These are phyloP conservation scores for Mormoops blainvillei DNA, from an alignment of 2,113 vertebrate species.

Conservation along the genomic window DNA sequence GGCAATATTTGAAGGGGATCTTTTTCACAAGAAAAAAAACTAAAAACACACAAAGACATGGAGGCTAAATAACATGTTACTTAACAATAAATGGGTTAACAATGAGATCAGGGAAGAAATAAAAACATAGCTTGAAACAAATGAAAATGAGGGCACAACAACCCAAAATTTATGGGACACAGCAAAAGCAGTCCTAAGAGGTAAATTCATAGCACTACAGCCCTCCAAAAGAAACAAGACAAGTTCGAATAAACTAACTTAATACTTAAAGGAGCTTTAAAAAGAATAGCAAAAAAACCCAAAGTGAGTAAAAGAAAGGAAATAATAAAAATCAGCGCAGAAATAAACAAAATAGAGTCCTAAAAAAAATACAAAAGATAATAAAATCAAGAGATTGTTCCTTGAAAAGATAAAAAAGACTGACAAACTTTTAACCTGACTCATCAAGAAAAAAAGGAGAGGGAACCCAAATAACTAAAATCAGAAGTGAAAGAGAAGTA, in stretches of 20 bases:
- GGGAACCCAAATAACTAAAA: not conserved
- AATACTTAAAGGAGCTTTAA: no score
- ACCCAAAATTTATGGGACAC: not conserved
- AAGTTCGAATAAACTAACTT: no score
- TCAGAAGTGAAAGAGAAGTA: not conserved
- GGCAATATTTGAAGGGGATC: not conserved
- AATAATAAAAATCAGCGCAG: no score
- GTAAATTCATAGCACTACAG: not conserved
- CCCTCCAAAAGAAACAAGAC: not conserved
- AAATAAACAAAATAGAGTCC: no score
- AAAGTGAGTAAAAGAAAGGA: no score
- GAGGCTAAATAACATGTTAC: no score
- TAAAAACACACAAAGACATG: not conserved
- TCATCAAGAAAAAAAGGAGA: not conserved
- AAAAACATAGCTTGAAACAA: not conserved
- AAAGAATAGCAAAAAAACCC: no score
- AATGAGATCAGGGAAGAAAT: no score
- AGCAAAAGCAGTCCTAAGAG: not conserved
- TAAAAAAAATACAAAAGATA: not conserved
- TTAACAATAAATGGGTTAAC: no score
- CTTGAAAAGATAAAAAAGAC: not conserved
- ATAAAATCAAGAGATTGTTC: not conserved
- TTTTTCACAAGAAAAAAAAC: not conserved
- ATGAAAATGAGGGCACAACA: not conserved
- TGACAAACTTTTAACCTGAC: not conserved